These are phyloP conservation scores for Trichomycterus rosablanca DNA, from an alignment of 2,113 vertebrate species.

Conservation along the genomic window DNA sequence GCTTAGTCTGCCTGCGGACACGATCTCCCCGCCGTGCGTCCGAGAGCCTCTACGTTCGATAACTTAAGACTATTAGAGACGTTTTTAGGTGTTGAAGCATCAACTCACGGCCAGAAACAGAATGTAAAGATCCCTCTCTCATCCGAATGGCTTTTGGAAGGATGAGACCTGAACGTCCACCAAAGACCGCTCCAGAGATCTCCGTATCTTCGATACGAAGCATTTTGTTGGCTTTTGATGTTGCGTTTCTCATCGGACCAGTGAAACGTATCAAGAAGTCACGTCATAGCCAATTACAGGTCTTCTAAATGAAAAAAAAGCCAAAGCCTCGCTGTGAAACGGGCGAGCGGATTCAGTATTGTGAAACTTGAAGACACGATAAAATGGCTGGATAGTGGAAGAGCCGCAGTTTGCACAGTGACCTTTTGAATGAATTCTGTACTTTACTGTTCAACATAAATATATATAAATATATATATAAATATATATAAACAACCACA, in stretches of 20 bases:
- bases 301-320: conserved; percentile 39
- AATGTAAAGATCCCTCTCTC: conserved; percentile 14
- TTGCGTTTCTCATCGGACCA: conserved; percentile 18
- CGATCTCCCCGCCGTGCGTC: conserved; percentile 9
- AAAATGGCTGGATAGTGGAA: too few relatives aligned
- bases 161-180: conserved; percentile 27
- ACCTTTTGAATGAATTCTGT: conserved; percentile 28
- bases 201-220: too few relatives aligned
- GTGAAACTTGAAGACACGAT: conserved; percentile 20
- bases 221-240: conserved; percentile 29
- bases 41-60: conserved; percentile 18
- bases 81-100: not conserved
- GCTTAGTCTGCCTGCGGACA: conserved; percentile 19
- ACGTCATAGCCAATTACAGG: conserved; percentile 3
- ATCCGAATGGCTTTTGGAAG: conserved; percentile 16
- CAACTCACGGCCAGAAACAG: conserved; percentile 10
- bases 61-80: not conserved
- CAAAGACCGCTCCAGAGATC: conserved; percentile 35
- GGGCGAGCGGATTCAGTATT: conserved; percentile 23
- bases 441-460: conserved; percentile 31
- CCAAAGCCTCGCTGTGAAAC: conserved; percentile 38
- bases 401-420: conserved; percentile 29
- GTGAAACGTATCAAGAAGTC: too few relatives aligned
- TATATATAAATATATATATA: conserved; percentile 42
- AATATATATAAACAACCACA: conserved; percentile 38